Evolutionary conservation across 2,113 vertebrate species (phyloP), one percentile per base, ranked within the genome.

Genomic region (Choloepus hoffmanni): DNA sequence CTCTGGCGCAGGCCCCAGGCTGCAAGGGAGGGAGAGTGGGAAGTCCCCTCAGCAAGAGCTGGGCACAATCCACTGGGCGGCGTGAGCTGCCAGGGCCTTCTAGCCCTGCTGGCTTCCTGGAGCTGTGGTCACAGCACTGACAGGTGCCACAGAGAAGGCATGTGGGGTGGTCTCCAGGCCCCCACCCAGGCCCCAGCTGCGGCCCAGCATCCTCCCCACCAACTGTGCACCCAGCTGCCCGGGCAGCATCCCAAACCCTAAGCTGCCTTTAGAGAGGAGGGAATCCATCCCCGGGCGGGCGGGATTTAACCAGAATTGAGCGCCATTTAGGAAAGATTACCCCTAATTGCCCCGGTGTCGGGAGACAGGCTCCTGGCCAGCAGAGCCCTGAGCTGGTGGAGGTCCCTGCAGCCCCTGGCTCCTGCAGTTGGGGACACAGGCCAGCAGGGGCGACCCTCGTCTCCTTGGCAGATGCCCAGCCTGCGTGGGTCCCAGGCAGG

Each of bases 301-400:
- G 96, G 98, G 98, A 98, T 98, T 98, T 98, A 97, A 92, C 92
- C 97, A 98, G 98, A 98, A 99, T 98, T 98, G 98, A 98, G 98
- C 89, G 94, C 97, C 97, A 98, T 98, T 99, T 98, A 98, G 97
- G 98, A 98, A 98, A 98, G 99, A 98, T 98, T 98, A 98, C 92
- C 93, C 97, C 97, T 98, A 98, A 99, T 98, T 98, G 96, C 92
- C 85, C 76, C 53, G 36, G 78, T 88, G 85, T 95, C 92, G 89
- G 85, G 82, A 89, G 81, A 95, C 48, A 90, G 85, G 90, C 94
- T 97, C 81, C 85, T 90, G 58, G 96, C 97, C 96, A 97, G 89
- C 92, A 92, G 96, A 93, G 70, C 60, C 85, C 60, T 23, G 13
- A 16, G 93, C 55, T 90, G 77, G 81, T 14, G 13, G 68, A 78